Conservation (phyloP, 1,140 invertebrate genomes). For the Saxidomus purpurata region DNA sequence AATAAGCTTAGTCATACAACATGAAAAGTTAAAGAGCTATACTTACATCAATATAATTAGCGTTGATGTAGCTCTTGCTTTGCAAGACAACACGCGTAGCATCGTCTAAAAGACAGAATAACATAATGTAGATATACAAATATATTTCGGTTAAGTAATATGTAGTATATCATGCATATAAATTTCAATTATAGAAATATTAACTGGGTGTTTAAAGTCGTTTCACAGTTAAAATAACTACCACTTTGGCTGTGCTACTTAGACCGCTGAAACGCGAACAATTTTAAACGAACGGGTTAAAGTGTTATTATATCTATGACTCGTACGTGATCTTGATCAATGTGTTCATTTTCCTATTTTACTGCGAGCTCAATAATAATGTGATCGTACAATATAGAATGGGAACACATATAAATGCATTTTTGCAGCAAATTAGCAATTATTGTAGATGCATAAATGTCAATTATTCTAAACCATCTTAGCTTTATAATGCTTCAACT, state of each 20-base stretch:
- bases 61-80: neutral
- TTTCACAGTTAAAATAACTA: too few species aligned
- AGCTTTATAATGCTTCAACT: neutral
- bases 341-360: too few species aligned
- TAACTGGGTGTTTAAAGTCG: neutral
- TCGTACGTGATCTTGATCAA: too few species aligned
- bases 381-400: too few species aligned
- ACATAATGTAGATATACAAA: neutral
- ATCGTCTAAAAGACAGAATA: neutral
- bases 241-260: too few species aligned
- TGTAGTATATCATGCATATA: neutral
- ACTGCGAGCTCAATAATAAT: too few species aligned
- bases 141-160: neutral
- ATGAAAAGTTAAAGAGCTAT: neutral
- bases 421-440: too few species aligned
- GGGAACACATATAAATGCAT: neutral
- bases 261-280: too few species aligned
- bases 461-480: too few species aligned
- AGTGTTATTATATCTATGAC: too few species aligned
- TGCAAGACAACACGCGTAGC: neutral
- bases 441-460: too few species aligned
- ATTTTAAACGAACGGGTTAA: neutral
- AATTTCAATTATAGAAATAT: too few species aligned
- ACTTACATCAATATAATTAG: constrained; percentile 29
- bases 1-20: neutral